A percentile compares a stretch with the other conserved stretches of the same genome.
These are phyloP conservation scores for Myxocyprinus asiaticus DNA, from an alignment of 2,113 vertebrate species.

Conservation along the genomic window DNA sequence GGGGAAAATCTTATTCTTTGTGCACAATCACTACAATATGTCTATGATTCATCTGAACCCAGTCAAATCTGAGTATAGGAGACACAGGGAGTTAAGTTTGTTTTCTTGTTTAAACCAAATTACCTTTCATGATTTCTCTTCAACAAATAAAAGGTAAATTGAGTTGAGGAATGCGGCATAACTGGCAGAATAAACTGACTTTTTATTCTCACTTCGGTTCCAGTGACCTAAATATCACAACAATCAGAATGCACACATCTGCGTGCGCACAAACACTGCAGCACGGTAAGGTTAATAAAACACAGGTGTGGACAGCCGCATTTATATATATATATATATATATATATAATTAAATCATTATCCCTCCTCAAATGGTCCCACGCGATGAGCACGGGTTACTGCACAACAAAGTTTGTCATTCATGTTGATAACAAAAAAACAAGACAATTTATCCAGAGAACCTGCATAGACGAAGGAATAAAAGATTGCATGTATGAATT, in stretches of 20 bases:
- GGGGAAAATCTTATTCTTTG: constrained; percentile 73
- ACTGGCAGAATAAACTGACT: constrained; percentile 76
- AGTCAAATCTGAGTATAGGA: constrained; percentile 71
- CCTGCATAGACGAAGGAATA: constrained; percentile 84
- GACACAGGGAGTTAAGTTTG: constrained; percentile 66
- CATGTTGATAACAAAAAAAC: constrained; percentile 80
- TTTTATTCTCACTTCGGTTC: constrained; percentile 86
- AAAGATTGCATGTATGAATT: constrained; percentile 74
- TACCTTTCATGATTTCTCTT: constrained; percentile 64
- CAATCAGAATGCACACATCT: constrained; percentile 88
- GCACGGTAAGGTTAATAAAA: constrained; percentile 77
- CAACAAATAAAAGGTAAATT: constrained; percentile 83
- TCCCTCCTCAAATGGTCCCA: constrained; percentile 87
- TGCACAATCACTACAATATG: constrained; percentile 65
- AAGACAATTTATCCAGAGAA: constrained; percentile 65
- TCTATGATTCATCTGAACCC: constrained; percentile 69
- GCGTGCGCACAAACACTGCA: constrained; percentile 72
- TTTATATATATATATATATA: constrained; percentile 49
- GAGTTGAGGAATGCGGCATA: constrained; percentile 46
- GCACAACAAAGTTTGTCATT: constrained; percentile 81
- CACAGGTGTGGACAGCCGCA: constrained; percentile 81
- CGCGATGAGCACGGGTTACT: constrained; percentile 85
- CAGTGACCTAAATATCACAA: constrained; percentile 89
- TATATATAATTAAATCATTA: constrained; percentile 52
- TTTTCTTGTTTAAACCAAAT: constrained; percentile 68